These are phyloP conservation scores for Temnothorax rugatulus DNA, from an alignment of 2,888 invertebrate genomes.

Conservation along the genomic window DNA sequence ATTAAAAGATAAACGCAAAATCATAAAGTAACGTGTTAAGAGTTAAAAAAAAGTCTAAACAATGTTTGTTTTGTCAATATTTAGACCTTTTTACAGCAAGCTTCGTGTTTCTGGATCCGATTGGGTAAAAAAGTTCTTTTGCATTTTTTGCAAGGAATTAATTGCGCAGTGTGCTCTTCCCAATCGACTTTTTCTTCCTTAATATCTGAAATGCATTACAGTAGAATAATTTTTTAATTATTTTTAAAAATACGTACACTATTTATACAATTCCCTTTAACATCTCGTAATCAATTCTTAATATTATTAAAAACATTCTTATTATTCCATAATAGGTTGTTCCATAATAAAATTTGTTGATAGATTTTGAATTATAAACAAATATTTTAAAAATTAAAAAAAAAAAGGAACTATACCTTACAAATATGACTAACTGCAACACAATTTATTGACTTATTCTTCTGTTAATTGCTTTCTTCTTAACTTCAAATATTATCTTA, in stretches of 20 bases:
- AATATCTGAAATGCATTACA: constrained; percentile 44
- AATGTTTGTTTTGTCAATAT: constrained; percentile 11
- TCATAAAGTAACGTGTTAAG: not conserved
- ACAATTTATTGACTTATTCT: not conserved
- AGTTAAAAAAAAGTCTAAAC: constrained; percentile 3
- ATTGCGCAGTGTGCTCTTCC: constrained; percentile 76
- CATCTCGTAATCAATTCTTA: not conserved
- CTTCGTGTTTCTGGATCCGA: constrained; percentile 76
- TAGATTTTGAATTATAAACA: not conserved
- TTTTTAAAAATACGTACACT: not conserved
- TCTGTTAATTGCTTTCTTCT: not conserved
- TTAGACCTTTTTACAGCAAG: constrained; percentile 65
- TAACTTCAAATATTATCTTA: not conserved
- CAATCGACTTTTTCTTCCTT: constrained; percentile 72
- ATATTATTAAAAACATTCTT: not conserved
- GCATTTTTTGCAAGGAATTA: constrained; percentile 78
- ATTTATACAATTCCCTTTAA: not conserved
- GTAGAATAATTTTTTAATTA: not conserved
- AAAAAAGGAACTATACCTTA: not conserved
- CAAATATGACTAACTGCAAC: not conserved
- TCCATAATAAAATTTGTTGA: not conserved
- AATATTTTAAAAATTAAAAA: not conserved
- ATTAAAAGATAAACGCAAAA: not conserved
- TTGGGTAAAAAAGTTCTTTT: constrained; percentile 77
- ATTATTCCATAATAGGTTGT: not conserved